Evolutionary conservation across 2,113 vertebrate species (phyloP).

Genomic region (Urocolius indicus): DNA sequence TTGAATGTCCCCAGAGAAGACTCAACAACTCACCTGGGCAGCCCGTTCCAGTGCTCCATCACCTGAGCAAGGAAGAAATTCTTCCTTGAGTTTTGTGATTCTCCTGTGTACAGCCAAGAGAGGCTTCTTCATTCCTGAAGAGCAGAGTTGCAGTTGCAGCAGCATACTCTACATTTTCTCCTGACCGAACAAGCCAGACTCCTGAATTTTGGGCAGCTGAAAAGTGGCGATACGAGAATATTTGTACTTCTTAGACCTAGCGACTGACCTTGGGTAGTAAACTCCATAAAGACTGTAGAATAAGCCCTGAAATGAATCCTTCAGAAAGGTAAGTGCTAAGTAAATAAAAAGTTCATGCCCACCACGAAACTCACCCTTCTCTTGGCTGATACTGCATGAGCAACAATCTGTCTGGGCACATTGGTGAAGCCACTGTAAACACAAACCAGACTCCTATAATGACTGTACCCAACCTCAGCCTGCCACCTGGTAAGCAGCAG

Average conservation of each 20-base stretch:
- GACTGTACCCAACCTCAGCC: not conserved
- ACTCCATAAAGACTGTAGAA: not conserved
- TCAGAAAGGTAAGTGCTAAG: not conserved
- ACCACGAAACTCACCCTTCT: not conserved
- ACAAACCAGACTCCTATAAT: not conserved
- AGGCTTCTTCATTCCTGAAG: not conserved
- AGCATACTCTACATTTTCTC: not conserved
- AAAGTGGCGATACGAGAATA: not conserved
- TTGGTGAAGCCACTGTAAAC: not conserved
- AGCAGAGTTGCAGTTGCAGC: not conserved
- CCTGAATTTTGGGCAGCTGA: not conserved
- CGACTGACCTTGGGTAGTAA: not conserved
- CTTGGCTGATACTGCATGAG: not conserved
- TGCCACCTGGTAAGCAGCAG: not conserved
- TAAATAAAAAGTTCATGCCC: not conserved
- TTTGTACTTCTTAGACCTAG: not conserved
- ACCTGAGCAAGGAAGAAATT: too few relatives aligned
- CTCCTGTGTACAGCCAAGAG: not conserved
- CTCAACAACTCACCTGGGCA: too few relatives aligned
- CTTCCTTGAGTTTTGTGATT: not conserved
- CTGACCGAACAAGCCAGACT: not conserved
- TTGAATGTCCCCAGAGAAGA: too few relatives aligned
- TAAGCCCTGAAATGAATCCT: not conserved
- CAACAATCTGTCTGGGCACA: rapidly evolving
- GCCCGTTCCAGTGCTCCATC: too few relatives aligned